Conservation (phyloP, 2,888 invertebrate species). For the Ennomos erosarius region DNA sequence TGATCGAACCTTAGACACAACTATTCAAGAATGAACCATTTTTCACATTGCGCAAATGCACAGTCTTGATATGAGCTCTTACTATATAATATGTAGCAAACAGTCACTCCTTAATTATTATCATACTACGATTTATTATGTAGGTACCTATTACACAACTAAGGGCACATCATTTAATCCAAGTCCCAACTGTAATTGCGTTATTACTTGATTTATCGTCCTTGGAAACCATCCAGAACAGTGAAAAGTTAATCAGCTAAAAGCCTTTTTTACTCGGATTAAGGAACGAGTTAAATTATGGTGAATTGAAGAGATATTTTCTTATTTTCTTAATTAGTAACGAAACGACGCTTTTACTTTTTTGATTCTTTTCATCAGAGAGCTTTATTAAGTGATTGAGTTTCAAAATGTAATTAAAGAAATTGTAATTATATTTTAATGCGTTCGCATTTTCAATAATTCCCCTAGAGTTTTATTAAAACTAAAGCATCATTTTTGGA, state of each 20-base stretch:
- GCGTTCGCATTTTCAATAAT: too few species aligned
- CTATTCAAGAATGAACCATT: too few species aligned
- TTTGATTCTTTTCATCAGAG: slow-evolving; percentile 22
- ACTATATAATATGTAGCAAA: too few species aligned
- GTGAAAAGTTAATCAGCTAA: slow-evolving; percentile 82
- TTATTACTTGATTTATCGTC: slow-evolving; percentile 76
- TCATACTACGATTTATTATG: too few species aligned
- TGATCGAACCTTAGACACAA: too few species aligned
- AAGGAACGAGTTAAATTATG: slow-evolving; percentile 73
- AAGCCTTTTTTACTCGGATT: slow-evolving; percentile 69
- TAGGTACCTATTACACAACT: background rate
- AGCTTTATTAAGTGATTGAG: slow-evolving; percentile 17
- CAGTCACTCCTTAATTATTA: too few species aligned
- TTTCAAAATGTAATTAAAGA: background rate
- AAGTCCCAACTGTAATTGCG: slow-evolving; percentile 74
- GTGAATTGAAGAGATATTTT: slow-evolving; percentile 65
- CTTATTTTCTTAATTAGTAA: slow-evolving; percentile 60
- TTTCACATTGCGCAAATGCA: too few species aligned
- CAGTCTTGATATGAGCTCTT: too few species aligned
- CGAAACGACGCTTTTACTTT: slow-evolving; percentile 20
- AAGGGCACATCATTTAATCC: slow-evolving; percentile 56
- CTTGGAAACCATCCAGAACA: slow-evolving; percentile 70
- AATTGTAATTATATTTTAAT: too few species aligned
- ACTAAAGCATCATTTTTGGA: too few species aligned
- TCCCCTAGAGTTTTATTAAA: too few species aligned